Percentiles rank a stretch among this genome's conserved stretches.
Evolutionary conservation across 2,113 vertebrate genomes (phyloP).

Genomic region (Sterrhoptilus dennistouni): DNA sequence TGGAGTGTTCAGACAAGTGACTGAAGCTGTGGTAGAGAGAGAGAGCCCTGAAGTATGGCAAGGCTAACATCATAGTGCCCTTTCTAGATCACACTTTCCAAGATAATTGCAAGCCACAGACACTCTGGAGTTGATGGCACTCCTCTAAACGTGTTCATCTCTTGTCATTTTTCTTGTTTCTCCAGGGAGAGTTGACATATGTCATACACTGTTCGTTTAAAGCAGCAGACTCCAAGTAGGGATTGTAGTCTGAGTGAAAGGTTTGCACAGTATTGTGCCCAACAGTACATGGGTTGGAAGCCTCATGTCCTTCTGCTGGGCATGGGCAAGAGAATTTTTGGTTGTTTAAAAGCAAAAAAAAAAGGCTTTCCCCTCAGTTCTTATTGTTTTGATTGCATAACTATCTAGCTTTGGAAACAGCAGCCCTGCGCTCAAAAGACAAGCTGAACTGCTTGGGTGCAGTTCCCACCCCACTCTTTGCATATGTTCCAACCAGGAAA

Average conservation of each 20-base stretch:
- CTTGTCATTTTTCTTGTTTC: not conserved
- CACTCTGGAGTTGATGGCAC: not conserved
- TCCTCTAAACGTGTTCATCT: not conserved
- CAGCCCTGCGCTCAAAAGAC: not conserved
- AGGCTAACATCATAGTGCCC: not conserved
- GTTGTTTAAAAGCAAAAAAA: not conserved
- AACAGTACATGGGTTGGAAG: not conserved
- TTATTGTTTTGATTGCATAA: not conserved
- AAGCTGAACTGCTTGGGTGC: not conserved
- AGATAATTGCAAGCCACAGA: not conserved
- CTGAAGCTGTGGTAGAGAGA: not conserved
- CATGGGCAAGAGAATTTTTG: not conserved
- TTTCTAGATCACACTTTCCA: not conserved
- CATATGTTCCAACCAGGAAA: not conserved
- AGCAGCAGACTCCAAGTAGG: not conserved
- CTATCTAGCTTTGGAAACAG: not conserved
- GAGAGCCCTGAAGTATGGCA: not conserved
- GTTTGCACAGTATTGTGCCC: not conserved
- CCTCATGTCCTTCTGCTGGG: not conserved
- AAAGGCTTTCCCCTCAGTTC: not conserved
- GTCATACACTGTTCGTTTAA: not conserved
- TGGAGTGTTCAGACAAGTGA: not conserved
- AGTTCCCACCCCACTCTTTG: not conserved
- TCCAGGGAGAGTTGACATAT: not conserved
- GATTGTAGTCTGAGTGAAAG: not conserved